Conservation (phyloP, 2,113 vertebrate genomes). For the Leptobrachium leishanense region DNA sequence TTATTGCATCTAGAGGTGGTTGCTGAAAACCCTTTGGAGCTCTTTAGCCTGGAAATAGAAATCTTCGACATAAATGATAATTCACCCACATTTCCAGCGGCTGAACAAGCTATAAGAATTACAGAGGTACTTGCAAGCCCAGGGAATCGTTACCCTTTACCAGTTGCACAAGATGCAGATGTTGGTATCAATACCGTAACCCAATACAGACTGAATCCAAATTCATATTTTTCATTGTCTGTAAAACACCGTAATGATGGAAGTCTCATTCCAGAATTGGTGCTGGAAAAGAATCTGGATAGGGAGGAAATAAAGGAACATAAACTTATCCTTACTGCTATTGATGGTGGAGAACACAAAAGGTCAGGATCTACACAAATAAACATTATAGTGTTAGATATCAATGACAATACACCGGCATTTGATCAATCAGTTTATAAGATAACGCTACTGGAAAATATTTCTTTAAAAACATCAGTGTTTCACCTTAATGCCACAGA, state of each 20-base stretch:
- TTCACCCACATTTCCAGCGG: background rate
- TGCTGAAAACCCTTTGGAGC: constrained; percentile 2
- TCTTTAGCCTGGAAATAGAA: constrained; percentile 21
- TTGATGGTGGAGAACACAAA: constrained; percentile 69
- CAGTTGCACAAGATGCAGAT: constrained; percentile 57
- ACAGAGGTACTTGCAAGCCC: background rate
- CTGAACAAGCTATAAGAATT: constrained; percentile 1
- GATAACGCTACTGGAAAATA: constrained; percentile 62
- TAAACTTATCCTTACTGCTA: constrained; percentile 59
- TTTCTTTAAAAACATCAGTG: constrained; percentile 53
- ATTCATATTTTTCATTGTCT: constrained; percentile 66
- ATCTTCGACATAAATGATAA: constrained; percentile 21
- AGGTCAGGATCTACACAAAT: constrained; percentile 63
- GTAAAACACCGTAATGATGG: constrained; percentile 58
- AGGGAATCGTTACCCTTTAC: constrained; percentile 9
- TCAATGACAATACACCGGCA: constrained; percentile 64
- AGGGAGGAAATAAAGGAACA: constrained; percentile 59
- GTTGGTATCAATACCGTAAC: constrained; percentile 71
- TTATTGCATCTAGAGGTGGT: background rate
- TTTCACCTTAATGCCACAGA: constrained; percentile 62
- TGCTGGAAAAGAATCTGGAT: constrained; percentile 51
- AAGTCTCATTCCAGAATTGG: constrained; percentile 47
- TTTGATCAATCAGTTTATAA: constrained; percentile 60
- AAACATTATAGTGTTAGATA: constrained; percentile 61
- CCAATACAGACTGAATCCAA: constrained; percentile 67